A percentile compares a stretch with the other conserved stretches of the same genome.
Evolutionary conservation across 2,113 vertebrate species (phyloP).

Genomic region (Aythya baeri): DNA sequence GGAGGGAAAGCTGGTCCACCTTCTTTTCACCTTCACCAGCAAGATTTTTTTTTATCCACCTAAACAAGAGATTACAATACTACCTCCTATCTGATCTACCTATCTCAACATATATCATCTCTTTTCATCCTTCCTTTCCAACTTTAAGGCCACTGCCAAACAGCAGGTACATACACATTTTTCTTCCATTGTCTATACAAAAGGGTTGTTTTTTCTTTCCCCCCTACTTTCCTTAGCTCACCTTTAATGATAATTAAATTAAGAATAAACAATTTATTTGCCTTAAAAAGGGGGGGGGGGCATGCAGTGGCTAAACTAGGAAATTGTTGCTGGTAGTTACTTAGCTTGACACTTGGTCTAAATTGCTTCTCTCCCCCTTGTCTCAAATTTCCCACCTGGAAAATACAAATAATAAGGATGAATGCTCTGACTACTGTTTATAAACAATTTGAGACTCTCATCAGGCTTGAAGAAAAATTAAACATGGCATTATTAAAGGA

Average conservation of each 20-base stretch:
- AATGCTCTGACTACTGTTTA: not conserved
- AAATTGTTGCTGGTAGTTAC: not conserved
- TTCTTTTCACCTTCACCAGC: not conserved
- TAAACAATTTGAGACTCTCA: not conserved
- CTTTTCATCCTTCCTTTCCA: not conserved
- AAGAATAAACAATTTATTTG: not conserved
- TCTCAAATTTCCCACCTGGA: not conserved
- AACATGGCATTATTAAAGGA: not conserved
- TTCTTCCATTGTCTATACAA: not conserved
- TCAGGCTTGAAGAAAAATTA: not conserved
- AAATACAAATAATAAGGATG: not conserved
- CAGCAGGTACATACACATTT: fast-evolving
- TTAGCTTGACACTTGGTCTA: not conserved
- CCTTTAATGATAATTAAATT: not conserved
- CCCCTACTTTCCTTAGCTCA: not conserved
- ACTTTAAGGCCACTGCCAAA: not conserved
- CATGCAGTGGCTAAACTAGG: fast-evolving
- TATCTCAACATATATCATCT: not conserved
- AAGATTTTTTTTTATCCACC: not conserved
- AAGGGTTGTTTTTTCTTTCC: not conserved
- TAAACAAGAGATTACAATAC: not conserved
- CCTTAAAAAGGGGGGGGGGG: not conserved
- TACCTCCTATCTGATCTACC: not conserved
- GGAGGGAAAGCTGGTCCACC: not conserved
- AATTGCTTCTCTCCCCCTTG: not conserved